Evolutionary conservation across 2,113 vertebrate species (phyloP), one percentile per base, ranked within the genome.

Genomic region (Potamarius usumacintae): DNA sequence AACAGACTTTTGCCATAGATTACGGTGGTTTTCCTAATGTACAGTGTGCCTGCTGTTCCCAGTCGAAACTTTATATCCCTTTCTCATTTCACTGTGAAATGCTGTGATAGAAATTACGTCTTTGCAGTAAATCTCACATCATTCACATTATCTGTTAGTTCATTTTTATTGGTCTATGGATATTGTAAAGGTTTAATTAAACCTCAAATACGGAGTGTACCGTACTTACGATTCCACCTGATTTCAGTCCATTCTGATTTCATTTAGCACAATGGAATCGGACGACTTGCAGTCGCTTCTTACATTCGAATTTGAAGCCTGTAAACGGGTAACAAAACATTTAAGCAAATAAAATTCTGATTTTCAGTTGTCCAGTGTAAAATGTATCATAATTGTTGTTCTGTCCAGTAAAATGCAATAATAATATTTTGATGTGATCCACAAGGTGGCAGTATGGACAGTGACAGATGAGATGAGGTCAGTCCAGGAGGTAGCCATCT

Each of bases 371-470:
- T n/a, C 22, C 10, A 50, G 48, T 14, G 1, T 53, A 77, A 77
- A 27, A 27, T 20, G 14, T 30, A 18, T n/a, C n/a, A 52, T 77
- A 52, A 52, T 12, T n/a, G 20, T 22, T 20, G 10, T 22, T 78
- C 6, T 58, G 17, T 20, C 7, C 15, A 67, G 42, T 67, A 10
- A 27, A 27, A 72, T 60, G 5, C n/a, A 50, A 10, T 18, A 0
- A 48, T n/a, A 15, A 2, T 80, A 30, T 67, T 57, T 82, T 69
- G 25, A 57, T 18, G 20, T 42, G 69, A 71, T 74, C 86, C 86
- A 87, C 65, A 82, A 82, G 86, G 86, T 82, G 86, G 86, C 79
- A 87, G 55, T 67, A 87, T 14, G n/a, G 22, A 82, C 50, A 67
- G 22, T 50, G 78, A 52, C 34, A 14, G 65, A 50, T 72, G 34